A percentile compares a stretch with the other conserved stretches of the same genome.
Conservation (phyloP, 2,888 invertebrate species). For the Clanis bilineata region DNA sequence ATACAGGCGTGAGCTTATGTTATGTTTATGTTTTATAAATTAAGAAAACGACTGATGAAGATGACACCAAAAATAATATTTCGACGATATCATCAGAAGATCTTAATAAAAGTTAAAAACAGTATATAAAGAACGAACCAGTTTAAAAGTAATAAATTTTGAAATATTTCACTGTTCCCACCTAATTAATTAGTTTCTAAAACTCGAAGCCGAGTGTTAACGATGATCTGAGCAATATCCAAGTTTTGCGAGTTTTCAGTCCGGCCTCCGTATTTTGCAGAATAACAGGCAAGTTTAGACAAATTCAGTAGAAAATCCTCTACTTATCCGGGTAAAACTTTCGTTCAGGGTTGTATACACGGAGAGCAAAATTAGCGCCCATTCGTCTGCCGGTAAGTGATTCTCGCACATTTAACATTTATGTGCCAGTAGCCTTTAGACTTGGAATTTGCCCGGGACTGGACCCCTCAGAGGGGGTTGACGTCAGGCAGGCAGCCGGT, state of each 20-base stretch:
- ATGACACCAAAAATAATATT: neutral
- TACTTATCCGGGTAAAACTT: constrained; percentile 22
- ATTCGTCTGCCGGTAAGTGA: constrained; percentile 12
- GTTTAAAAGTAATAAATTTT: constrained; percentile 47
- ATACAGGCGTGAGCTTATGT: too few relatives aligned
- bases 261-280: constrained; percentile 35
- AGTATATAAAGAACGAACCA: neutral
- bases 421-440: neutral
- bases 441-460: neutral
- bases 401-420: constrained; percentile 1
- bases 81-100: neutral
- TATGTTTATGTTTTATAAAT: too few relatives aligned
- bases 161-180: constrained; percentile 46
- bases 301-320: constrained; percentile 34
- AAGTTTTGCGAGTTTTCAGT: constrained; percentile 37
- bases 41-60: too few relatives aligned
- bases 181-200: constrained; percentile 61
- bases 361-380: neutral
- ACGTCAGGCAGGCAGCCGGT: too few relatives aligned
- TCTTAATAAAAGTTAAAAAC: neutral
- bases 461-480: too few relatives aligned
- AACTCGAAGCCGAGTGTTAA: constrained; percentile 54
- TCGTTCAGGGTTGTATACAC: neutral
- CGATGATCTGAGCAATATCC: constrained; percentile 62
- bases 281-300: constrained; percentile 31